Conservation (phyloP, 2,113 vertebrate genomes). For the Hydropotes inermis region DNA sequence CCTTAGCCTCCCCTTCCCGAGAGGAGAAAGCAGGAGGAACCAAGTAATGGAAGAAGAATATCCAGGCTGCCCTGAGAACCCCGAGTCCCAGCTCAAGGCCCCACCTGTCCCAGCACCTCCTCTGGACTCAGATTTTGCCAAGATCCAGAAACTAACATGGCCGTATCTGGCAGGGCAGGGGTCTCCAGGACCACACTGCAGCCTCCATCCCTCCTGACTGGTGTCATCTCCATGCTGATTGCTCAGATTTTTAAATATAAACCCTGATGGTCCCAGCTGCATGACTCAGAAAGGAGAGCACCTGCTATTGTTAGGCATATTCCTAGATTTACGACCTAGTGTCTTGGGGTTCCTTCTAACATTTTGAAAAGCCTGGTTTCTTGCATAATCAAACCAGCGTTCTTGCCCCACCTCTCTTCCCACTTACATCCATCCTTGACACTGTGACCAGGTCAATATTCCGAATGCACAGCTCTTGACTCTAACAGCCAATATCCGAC, state of each 20-base stretch:
- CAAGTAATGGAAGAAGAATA: neutral
- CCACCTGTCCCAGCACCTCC: too few relatives aligned
- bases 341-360: neutral
- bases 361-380: neutral
- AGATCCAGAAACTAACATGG: neutral
- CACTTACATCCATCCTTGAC: neutral
- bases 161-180: neutral
- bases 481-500: neutral
- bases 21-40: neutral
- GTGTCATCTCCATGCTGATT: neutral
- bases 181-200: neutral
- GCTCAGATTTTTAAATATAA: neutral
- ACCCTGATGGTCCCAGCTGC: neutral
- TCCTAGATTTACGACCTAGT: neutral
- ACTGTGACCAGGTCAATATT: neutral
- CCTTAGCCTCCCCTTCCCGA: neutral
- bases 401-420: neutral
- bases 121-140: neutral
- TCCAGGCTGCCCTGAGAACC: neutral
- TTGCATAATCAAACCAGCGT: neutral
- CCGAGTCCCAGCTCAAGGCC: neutral
- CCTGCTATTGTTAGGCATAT: neutral
- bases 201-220: neutral
- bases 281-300: neutral
- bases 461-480: neutral